Percentiles rank a stretch among this genome's conserved stretches.
Evolutionary conservation across 2,797 vertebrate genomes (phyloP).

Genomic region (Zenarchopterus dispar): DNA sequence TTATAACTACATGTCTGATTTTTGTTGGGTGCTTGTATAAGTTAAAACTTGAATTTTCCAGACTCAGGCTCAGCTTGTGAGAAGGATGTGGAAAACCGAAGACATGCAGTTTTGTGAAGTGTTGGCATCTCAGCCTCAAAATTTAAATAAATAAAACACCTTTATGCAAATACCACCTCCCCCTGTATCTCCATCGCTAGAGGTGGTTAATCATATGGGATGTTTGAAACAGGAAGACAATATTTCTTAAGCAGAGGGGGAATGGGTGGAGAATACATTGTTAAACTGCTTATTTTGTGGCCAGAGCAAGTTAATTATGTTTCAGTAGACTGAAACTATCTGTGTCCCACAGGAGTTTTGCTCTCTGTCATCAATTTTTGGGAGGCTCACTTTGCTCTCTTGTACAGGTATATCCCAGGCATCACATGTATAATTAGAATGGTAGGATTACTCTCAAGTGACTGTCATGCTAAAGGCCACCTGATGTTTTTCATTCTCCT

Average conservation of each 20-base stretch:
- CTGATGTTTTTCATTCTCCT: too few relatives aligned
- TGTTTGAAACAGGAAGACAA: not conserved
- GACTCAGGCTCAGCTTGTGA: not conserved
- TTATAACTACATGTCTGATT: not conserved
- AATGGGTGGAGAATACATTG: not conserved
- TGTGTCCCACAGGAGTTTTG: not conserved
- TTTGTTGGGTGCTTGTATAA: not conserved
- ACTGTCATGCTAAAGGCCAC: too few relatives aligned
- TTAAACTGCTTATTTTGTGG: too few relatives aligned
- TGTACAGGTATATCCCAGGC: not conserved
- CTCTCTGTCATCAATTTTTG: not conserved
- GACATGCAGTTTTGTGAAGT: not conserved
- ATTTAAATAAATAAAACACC: constrained; percentile 4
- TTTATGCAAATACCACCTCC: not conserved
- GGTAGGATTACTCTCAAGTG: too few relatives aligned
- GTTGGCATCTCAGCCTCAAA: not conserved
- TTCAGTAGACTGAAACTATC: not conserved
- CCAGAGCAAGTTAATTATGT: not conserved
- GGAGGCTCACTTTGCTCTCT: not conserved
- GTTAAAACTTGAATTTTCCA: not conserved
- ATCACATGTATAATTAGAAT: not conserved
- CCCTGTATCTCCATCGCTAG: not conserved
- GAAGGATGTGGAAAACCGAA: constrained; percentile 1
- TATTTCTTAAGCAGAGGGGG: not conserved
- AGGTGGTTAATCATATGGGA: too few relatives aligned